Percentiles rank a stretch among this genome's conserved stretches.
Conservation (phyloP, 2,113 vertebrate genomes). For the Crotalus tigris region DNA sequence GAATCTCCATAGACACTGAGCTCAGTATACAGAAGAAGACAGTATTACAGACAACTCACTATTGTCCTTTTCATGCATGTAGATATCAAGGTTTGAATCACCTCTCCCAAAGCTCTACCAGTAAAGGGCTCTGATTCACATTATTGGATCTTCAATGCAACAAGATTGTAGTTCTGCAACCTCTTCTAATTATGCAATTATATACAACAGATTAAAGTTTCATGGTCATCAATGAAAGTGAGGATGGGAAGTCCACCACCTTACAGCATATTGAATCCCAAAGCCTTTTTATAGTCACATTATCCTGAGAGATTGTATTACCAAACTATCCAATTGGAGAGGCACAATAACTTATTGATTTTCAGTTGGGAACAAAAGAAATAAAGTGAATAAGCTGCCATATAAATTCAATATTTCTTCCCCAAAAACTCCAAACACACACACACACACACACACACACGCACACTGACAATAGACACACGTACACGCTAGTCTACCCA, state of each 20-base stretch:
- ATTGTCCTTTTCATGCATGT: not conserved
- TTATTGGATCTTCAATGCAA: not conserved
- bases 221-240: not conserved
- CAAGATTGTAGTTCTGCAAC: not conserved
- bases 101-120: not conserved
- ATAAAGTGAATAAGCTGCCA: not conserved
- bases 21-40: not conserved
- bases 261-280: not conserved
- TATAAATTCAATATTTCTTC: not conserved
- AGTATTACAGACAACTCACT: not conserved
- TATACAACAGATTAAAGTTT: not conserved
- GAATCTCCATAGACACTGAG: not conserved
- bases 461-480: not conserved
- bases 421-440: not conserved
- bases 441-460: not conserved
- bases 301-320: not conserved
- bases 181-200: not conserved
- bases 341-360: not conserved
- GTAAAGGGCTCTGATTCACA: constrained; percentile 17
- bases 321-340: not conserved
- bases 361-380: not conserved
- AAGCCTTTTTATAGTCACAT: not conserved
- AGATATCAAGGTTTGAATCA: not conserved
- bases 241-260: not conserved
- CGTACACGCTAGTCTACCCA: not conserved